Evolutionary conservation across 2,888 invertebrate genomes (phyloP).

Genomic region (Amphimallon solstitiale): DNA sequence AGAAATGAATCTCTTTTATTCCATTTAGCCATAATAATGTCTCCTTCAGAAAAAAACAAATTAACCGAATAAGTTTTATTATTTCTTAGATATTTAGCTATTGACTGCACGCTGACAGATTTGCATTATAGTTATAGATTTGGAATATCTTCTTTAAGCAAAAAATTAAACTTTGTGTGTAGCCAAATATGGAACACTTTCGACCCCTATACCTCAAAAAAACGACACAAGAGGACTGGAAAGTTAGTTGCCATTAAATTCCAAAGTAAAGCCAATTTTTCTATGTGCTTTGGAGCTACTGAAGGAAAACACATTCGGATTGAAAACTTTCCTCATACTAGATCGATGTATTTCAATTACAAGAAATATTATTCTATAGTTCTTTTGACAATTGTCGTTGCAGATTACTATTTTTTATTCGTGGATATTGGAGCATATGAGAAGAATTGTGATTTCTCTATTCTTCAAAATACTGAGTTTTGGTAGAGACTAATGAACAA

Average conservation of each 20-base stretch:
- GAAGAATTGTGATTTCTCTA: conserved; percentile 8
- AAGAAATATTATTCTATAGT: conserved; percentile 40
- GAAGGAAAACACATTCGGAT: conserved; percentile 52
- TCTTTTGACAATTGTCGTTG: conserved; percentile 6
- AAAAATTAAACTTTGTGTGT: conserved; percentile 42
- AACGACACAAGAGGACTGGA: conserved; percentile 39
- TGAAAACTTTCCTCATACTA: conserved; percentile 45
- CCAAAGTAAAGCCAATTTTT: conserved; percentile 41
- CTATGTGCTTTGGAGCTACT: conserved; percentile 40
- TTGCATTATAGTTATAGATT: conserved; percentile 41
- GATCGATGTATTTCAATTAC: conserved; percentile 50
- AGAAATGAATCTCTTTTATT: no score
- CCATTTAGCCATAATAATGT: no score
- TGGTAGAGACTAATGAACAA: conserved; percentile 6
- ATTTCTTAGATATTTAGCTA: conserved; percentile 43
- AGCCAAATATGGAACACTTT: conserved; percentile 6
- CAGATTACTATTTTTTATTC: conserved; percentile 21
- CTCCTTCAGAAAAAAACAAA: conserved; percentile 16
- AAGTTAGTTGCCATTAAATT: conserved; percentile 42
- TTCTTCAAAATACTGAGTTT: conserved; percentile 10
- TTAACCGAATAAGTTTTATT: conserved; percentile 4
- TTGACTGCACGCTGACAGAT: conserved; percentile 40
- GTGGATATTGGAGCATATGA: conserved; percentile 24
- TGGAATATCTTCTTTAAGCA: conserved; percentile 44
- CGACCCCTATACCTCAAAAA: not conserved